Percentiles rank a stretch among this genome's conserved stretches.
Evolutionary conservation across 2,113 vertebrate species (phyloP).

Genomic region (Chamaetylas fuelleborni): DNA sequence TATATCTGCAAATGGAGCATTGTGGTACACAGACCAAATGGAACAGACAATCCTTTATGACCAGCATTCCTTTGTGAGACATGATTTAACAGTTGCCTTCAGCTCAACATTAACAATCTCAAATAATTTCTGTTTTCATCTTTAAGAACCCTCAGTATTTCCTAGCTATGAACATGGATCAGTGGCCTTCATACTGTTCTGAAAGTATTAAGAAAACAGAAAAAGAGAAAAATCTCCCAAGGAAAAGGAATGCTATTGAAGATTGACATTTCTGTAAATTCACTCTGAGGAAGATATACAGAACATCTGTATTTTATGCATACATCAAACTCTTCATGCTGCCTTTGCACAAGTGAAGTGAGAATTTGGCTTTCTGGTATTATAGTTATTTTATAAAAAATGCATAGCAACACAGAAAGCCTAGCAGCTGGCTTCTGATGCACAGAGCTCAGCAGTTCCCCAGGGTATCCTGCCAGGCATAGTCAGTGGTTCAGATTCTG

Average conservation of each 20-base stretch:
- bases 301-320: background rate
- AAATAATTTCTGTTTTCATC: background rate
- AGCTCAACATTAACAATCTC: background rate
- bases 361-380: background rate
- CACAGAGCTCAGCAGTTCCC: background rate
- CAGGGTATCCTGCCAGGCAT: background rate
- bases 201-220: background rate
- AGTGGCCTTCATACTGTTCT: background rate
- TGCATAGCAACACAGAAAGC: background rate
- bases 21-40: background rate
- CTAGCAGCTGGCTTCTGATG: background rate
- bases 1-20: background rate
- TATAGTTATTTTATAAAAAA: background rate
- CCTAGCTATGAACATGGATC: background rate
- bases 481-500: background rate
- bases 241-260: background rate
- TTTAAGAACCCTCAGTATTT: background rate
- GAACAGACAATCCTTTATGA: background rate
- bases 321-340: background rate
- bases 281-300: background rate
- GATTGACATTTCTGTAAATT: background rate
- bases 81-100: background rate
- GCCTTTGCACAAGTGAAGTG: background rate
- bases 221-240: background rate
- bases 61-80: background rate